A percentile compares a stretch with the other conserved stretches of the same genome.
These are phyloP conservation scores for Fissipunctia ypsillon DNA, from an alignment of 2,888 invertebrate species.

Conservation along the genomic window DNA sequence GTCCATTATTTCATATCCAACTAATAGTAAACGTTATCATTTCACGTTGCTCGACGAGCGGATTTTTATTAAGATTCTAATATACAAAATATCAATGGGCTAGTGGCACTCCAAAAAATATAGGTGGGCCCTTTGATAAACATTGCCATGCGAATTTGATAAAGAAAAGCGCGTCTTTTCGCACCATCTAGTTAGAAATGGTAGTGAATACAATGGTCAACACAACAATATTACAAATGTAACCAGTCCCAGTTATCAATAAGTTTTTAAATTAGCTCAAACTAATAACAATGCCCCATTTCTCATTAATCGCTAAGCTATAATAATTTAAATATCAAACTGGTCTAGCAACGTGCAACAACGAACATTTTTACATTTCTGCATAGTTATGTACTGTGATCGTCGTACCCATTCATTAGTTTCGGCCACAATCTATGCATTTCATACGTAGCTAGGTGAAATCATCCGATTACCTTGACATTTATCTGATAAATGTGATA, in stretches of 20 bases:
- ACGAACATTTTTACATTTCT: conserved; percentile 1
- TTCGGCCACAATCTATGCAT: conserved; percentile 23
- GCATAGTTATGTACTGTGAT: conserved; percentile 6
- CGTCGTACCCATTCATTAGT: background rate
- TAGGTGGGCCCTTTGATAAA: background rate
- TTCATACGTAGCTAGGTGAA: conserved; percentile 31
- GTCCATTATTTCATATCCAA: conserved; percentile 37
- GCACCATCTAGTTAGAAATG: background rate
- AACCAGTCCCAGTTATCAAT: conserved; percentile 1
- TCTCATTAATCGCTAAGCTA: background rate
- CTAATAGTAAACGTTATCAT: conserved; percentile 40
- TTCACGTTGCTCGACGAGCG: conserved; percentile 39
- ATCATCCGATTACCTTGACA: conserved; percentile 43
- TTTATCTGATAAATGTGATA: conserved; percentile 54
- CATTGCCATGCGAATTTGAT: background rate
- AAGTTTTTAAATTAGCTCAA: conserved; percentile 5
- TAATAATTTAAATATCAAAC: conserved; percentile 2
- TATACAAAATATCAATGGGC: background rate
- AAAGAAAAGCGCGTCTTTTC: background rate
- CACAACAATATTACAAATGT: background rate
- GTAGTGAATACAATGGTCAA: background rate
- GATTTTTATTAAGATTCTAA: conserved; percentile 5
- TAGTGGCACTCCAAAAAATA: background rate
- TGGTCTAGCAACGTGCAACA: conserved; percentile 25
- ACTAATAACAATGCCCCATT: background rate